Evolutionary conservation across 1,140 invertebrate genomes (phyloP).

Genomic region (Lethrus apterus): DNA sequence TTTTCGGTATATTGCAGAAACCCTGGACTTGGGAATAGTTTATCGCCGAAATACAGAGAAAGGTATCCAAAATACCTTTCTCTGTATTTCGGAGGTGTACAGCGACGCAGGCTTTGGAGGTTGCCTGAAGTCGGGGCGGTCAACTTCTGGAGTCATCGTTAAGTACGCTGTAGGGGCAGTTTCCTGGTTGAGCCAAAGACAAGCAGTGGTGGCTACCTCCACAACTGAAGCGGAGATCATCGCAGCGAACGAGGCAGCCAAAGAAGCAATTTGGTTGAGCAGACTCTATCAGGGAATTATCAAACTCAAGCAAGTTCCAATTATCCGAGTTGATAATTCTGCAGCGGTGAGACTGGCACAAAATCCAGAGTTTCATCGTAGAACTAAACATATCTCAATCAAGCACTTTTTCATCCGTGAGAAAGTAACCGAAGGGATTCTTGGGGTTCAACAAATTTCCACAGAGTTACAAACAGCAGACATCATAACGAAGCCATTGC

Average conservation of each 20-base stretch:
- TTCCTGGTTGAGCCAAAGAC: constrained; percentile 10
- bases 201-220: constrained; percentile 25
- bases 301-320: constrained; percentile 17
- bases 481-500: constrained; percentile 3
- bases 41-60: no score
- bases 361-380: constrained; percentile 37
- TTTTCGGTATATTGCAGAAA: no score
- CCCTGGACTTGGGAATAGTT: no score
- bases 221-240: constrained; percentile 44
- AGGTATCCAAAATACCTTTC: no score
- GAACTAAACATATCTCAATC: constrained; percentile 41
- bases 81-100: constrained; percentile 31
- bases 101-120: constrained; percentile 39
- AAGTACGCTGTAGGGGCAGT: constrained; percentile 7
- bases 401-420: constrained; percentile 39
- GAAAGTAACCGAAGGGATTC: constrained; percentile 20
- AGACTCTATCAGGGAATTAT: constrained; percentile 23
- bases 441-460: constrained; percentile 8
- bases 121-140: constrained; percentile 22
- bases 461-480: constrained; percentile 11
- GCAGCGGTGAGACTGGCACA: constrained; percentile 26
- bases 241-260: constrained; percentile 38
- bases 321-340: constrained; percentile 28
- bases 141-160: constrained; percentile 1
- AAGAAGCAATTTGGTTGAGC: constrained; percentile 39